Evolutionary conservation across 2,888 invertebrate genomes (phyloP).

Genomic region (Aromia moschata): DNA sequence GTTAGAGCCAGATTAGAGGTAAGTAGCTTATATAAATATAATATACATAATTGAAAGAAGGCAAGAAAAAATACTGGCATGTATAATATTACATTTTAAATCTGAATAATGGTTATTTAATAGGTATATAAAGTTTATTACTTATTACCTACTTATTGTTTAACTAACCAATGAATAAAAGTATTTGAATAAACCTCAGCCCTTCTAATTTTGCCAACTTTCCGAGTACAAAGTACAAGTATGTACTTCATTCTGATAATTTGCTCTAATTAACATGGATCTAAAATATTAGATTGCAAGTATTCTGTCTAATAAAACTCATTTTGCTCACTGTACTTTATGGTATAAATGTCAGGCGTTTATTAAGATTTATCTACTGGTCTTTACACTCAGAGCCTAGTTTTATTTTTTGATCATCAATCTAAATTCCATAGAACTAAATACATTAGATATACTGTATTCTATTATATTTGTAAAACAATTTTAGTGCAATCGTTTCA

Average conservation of each 20-base stretch:
- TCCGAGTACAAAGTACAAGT: too few relatives aligned
- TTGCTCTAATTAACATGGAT: neutral
- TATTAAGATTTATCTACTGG: too few relatives aligned
- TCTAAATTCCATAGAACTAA: too few relatives aligned
- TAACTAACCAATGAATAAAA: neutral
- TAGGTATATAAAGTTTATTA: neutral
- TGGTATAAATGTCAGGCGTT: too few relatives aligned
- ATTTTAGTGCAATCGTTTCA: too few relatives aligned
- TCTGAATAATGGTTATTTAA: constrained; percentile 7
- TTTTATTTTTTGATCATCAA: too few relatives aligned
- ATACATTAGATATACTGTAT: too few relatives aligned
- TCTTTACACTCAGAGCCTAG: too few relatives aligned
- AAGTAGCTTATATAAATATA: constrained; percentile 28
- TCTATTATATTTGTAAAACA: too few relatives aligned
- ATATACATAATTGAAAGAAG: too few relatives aligned
- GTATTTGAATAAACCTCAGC: neutral
- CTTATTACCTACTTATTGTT: neutral
- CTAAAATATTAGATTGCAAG: neutral
- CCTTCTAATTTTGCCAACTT: too few relatives aligned
- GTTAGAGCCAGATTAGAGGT: constrained; percentile 47
- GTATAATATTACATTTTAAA: neutral
- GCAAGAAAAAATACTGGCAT: neutral
- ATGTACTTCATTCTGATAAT: neutral
- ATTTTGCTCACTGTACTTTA: neutral
- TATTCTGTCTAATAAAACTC: neutral